A percentile compares a stretch with the other conserved stretches of the same genome.
Conservation (phyloP, 2,113 vertebrate species). For the Ascaphus truei region DNA sequence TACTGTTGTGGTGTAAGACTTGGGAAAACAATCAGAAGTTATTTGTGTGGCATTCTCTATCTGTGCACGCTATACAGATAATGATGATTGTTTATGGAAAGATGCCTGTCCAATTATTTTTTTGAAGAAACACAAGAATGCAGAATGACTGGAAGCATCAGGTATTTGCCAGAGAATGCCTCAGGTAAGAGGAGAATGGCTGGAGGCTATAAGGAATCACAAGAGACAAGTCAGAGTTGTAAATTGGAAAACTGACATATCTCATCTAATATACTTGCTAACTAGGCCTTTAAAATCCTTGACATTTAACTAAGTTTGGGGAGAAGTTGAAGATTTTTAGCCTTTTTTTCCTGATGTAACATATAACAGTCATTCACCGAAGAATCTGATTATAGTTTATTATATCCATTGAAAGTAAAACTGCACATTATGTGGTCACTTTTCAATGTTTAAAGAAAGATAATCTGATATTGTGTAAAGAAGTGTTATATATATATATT, state of each 20-base stretch:
- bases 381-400: conserved; percentile 48
- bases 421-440: not conserved
- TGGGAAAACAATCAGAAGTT: conserved; percentile 61
- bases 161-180: conserved; percentile 93
- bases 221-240: conserved; percentile 88
- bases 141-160: conserved; percentile 99
- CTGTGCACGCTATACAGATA: conserved; percentile 70
- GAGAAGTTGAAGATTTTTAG: conserved; percentile 73
- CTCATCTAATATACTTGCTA: conserved; percentile 98
- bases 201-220: conserved; percentile 95
- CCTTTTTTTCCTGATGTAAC: conserved; percentile 65
- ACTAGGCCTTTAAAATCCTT: conserved; percentile 99
- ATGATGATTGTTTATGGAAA: conserved; percentile 88
- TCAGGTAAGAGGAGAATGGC: conserved; percentile 98
- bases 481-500: no score
- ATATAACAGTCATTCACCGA: conserved; percentile 56
- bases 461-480: no score
- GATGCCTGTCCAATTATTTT: conserved; percentile 99
- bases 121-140: conserved; percentile 98
- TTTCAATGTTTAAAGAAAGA: not conserved
- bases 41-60: conserved; percentile 67
- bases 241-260: conserved; percentile 99
- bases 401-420: conserved; percentile 24
- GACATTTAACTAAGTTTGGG: conserved; percentile 85
- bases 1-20: conserved; percentile 65